A percentile compares a stretch with the other conserved stretches of the same genome.
Evolutionary conservation across 2,113 vertebrate species (phyloP).

Genomic region (Barbus barbus): DNA sequence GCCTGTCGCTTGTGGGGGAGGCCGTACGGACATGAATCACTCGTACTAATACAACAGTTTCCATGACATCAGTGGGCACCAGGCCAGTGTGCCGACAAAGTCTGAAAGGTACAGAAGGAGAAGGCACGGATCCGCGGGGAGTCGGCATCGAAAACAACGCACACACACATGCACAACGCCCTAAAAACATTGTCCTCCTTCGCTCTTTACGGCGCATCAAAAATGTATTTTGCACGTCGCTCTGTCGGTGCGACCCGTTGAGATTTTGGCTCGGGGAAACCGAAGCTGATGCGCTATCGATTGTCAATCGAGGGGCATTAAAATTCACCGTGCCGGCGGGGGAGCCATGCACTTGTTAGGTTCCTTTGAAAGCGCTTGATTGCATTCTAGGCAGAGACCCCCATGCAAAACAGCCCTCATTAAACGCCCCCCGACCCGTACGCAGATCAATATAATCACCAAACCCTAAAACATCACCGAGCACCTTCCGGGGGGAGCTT

Average conservation of each 20-base stretch:
- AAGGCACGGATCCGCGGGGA: constrained; percentile 78
- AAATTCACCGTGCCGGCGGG: constrained; percentile 49
- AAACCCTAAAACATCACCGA: neutral
- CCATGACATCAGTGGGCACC: constrained; percentile 97
- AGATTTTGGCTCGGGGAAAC: neutral
- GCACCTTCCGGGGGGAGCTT: neutral
- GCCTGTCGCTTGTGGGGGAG: constrained; percentile 76
- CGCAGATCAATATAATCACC: constrained; percentile 61
- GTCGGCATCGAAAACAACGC: constrained; percentile 68
- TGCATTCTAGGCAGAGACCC: constrained; percentile 59
- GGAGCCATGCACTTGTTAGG: constrained; percentile 62
- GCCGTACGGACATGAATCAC: constrained; percentile 93
- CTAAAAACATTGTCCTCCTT: constrained; percentile 44
- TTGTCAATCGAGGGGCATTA: constrained; percentile 46
- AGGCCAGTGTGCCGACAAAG: constrained; percentile 90
- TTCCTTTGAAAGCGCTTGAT: constrained; percentile 66
- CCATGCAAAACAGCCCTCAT: constrained; percentile 67
- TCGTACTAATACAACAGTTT: constrained; percentile 95
- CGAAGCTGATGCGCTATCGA: no score
- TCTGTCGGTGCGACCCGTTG: constrained; percentile 51
- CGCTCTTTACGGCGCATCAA: constrained; percentile 57
- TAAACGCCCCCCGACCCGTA: constrained; percentile 55
- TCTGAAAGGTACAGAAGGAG: constrained; percentile 79
- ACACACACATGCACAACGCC: neutral
- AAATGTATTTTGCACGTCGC: constrained; percentile 67